Evolutionary conservation across 2,797 vertebrate genomes (phyloP), one percentile per base, ranked within the genome.

Genomic region (Acanthopagrus latus): DNA sequence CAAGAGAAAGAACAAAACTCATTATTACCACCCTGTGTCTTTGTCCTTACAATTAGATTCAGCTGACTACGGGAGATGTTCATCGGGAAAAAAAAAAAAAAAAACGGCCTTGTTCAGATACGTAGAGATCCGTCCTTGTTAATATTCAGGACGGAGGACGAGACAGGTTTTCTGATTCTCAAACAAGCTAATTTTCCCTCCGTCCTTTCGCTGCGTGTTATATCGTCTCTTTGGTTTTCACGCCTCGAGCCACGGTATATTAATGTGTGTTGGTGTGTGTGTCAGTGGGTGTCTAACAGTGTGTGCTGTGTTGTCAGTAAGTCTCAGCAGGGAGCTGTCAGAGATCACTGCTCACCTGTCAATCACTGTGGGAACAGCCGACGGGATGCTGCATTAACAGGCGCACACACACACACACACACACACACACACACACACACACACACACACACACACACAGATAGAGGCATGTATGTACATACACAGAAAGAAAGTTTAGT

Each of bases 281-380:
- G 66, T 71, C 33, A 20, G 78, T 55, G 64, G 20, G 64, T 55
- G 76, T 76, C 59, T 76, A 54, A 72, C 66, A 20, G 59, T 64
- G 56, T 74, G 63, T 62, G 63, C 43, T 54, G 54, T 72, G 68
- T 70, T 83, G 80, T 79, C 75, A 68, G 62, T 64, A 67, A 73
- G 63, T 60, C 57, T 79, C 54, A 54, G 74, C 65, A 54, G 71
- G 69, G 25, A 76, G 81, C 82, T 80, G 84, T 89, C 84, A 84
- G 70, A 82, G 56, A 84, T 80, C 77, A 65, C 78, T 57, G 60
- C 79, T 85, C 75, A 73, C 67, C 80, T 88, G 82, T 83, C 87
- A 86, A 48, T 87, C 87, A 83, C 60, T 43, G 58, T 18, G 23
- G 11, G 23, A 78, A 47, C 21, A 64, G 78, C 70, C 46, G 16